Percentiles rank a stretch among this genome's conserved stretches.
phyloP scores from a whole-genome alignment of 2,888 invertebrate genomes.

The Phengaris arion region DNA sequence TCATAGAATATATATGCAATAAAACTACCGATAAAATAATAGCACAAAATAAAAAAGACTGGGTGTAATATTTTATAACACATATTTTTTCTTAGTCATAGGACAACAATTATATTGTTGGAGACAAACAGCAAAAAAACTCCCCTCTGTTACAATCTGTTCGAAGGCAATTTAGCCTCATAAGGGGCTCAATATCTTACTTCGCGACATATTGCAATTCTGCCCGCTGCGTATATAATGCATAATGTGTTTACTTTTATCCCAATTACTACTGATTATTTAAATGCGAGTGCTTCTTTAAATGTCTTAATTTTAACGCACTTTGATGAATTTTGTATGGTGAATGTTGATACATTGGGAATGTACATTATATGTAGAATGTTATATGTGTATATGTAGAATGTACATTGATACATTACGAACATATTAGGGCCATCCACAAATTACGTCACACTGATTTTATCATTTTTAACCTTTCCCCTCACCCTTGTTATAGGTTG shows the following conservation, averaged over 20 bases:
- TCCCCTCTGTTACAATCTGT: conserved; percentile 5
- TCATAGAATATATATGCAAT: too few species aligned
- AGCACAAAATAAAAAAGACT: too few species aligned
- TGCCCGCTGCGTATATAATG: neutral
- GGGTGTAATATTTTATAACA: too few species aligned
- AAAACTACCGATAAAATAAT: too few species aligned
- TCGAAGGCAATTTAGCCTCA: neutral
- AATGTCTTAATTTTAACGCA: neutral
- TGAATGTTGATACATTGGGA: too few species aligned
- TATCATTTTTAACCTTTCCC: too few species aligned
- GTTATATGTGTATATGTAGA: too few species aligned
- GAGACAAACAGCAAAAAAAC: neutral
- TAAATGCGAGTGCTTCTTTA: neutral
- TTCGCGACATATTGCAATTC: neutral
- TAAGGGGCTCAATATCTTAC: conserved; percentile 7
- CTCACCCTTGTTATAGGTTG: too few species aligned
- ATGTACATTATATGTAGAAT: too few species aligned
- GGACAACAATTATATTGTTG: neutral
- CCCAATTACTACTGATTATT: neutral
- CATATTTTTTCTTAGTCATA: neutral
- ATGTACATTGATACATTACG: too few species aligned
- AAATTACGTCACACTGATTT: too few species aligned
- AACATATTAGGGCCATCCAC: too few species aligned
- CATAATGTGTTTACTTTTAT: neutral
- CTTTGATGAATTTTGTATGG: neutral